A percentile compares a stretch with the other conserved stretches of the same genome.
Conservation (phyloP, 53 echinoderm and acorn worm species). For the Crossaster papposus region DNA sequence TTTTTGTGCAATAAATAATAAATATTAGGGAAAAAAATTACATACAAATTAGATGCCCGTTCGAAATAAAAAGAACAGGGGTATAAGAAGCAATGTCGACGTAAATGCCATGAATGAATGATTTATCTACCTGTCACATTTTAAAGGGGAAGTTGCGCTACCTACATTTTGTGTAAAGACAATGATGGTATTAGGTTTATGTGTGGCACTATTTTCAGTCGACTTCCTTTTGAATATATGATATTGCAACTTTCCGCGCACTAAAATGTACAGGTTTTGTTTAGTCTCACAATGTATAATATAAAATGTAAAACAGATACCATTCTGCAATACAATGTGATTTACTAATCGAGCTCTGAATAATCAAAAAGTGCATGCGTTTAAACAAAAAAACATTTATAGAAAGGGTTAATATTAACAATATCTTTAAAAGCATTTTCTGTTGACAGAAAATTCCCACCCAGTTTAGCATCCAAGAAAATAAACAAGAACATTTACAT, state of each 20-base stretch:
- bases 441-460: background rate
- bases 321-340: slow-evolving; percentile 9
- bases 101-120: background rate
- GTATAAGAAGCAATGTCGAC: background rate
- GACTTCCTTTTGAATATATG: slow-evolving; percentile 14
- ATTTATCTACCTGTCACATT: background rate
- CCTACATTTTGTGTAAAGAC: background rate
- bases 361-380: slow-evolving; percentile 40
- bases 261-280: slow-evolving; percentile 40
- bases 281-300: background rate
- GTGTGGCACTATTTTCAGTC: slow-evolving; percentile 21
- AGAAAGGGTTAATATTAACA: background rate
- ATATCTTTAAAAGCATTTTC: slow-evolving; percentile 13
- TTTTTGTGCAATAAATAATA: background rate
- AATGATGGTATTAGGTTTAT: background rate
- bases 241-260: slow-evolving; percentile 65
- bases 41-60: background rate
- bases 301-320: slow-evolving; percentile 6
- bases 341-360: slow-evolving; percentile 4
- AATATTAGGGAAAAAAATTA: background rate
- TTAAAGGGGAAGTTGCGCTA: background rate
- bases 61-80: background rate
- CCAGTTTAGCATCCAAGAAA: slow-evolving; percentile 24
- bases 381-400: slow-evolving; percentile 35
- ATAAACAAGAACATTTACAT: slow-evolving; percentile 31